Evolutionary conservation across 2,888 invertebrate species (phyloP).

Genomic region (Archips crataeganus): DNA sequence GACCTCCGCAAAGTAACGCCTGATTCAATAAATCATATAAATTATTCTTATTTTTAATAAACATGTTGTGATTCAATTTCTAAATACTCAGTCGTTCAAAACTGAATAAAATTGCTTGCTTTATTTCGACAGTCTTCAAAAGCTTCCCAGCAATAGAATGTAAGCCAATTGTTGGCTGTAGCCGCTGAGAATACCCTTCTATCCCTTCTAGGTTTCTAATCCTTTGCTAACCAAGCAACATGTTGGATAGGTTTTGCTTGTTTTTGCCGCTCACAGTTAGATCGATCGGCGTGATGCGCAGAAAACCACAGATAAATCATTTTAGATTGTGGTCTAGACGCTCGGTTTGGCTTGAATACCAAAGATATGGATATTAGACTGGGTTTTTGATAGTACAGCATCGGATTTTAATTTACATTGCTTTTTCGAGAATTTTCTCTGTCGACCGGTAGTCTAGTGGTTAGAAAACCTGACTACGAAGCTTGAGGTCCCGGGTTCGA

Average conservation of each 20-base stretch:
- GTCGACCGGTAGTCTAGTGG: no score
- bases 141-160: background rate
- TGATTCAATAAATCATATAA: no score
- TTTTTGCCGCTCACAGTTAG: constrained; percentile 47
- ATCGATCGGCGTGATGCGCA: constrained; percentile 52
- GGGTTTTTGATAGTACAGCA: background rate
- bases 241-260: constrained; percentile 52
- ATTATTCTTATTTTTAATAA: no score
- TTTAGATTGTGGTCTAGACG: constrained; percentile 23
- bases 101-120: no score
- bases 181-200: background rate
- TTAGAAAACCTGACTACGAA: no score
- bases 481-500: no score
- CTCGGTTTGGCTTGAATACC: background rate
- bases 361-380: background rate
- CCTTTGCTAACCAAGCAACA: constrained; percentile 46
- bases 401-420: background rate
- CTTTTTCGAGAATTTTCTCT: background rate
- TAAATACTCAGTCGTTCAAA: no score
- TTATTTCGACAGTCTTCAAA: background rate
- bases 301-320: constrained; percentile 50
- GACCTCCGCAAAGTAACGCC: no score
- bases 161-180: no score
- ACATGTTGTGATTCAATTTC: no score
- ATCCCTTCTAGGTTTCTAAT: background rate